Evolutionary conservation across 2,797 vertebrate genomes (phyloP).

Genomic region (Cryptoblepharus egeriae): DNA sequence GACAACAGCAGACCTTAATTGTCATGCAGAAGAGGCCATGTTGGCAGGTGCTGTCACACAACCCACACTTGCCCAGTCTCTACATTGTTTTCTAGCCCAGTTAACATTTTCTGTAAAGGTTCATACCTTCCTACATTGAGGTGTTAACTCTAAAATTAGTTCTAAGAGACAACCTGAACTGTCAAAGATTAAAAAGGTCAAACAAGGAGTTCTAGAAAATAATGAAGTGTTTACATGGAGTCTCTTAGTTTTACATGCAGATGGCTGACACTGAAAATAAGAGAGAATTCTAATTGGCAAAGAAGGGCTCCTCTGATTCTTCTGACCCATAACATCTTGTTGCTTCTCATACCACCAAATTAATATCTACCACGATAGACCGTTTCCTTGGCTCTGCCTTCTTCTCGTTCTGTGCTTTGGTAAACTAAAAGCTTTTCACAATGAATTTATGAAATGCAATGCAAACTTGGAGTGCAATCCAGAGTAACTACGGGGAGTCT

Average conservation of each 20-base stretch:
- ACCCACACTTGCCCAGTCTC: slow-evolving; percentile 59
- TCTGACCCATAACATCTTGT: slow-evolving; percentile 10
- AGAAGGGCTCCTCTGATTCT: slow-evolving; percentile 27
- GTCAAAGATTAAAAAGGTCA: slow-evolving; percentile 62
- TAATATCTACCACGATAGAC: slow-evolving; percentile 7
- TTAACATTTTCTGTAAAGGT: slow-evolving; percentile 52
- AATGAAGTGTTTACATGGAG: slow-evolving; percentile 59
- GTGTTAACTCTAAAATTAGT: slow-evolving; percentile 58
- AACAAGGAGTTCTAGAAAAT: slow-evolving; percentile 59
- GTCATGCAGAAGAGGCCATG: neutral
- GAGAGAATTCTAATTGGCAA: slow-evolving; percentile 60
- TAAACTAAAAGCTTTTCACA: slow-evolving; percentile 23
- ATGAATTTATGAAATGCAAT: slow-evolving; percentile 15
- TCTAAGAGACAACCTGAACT: slow-evolving; percentile 51
- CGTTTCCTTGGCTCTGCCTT: slow-evolving; percentile 38
- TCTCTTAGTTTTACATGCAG: slow-evolving; percentile 65
- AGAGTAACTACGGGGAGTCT: too few relatives aligned
- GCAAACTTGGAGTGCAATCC: too few relatives aligned
- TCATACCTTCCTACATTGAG: slow-evolving; percentile 48
- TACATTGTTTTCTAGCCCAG: slow-evolving; percentile 45
- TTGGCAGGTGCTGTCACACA: neutral
- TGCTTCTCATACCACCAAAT: slow-evolving; percentile 29
- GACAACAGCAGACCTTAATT: neutral
- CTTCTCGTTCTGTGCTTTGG: slow-evolving; percentile 14
- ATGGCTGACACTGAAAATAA: slow-evolving; percentile 53